These are phyloP conservation scores for Eurois occulta DNA, from an alignment of 2,888 invertebrate genomes.

Conservation along the genomic window DNA sequence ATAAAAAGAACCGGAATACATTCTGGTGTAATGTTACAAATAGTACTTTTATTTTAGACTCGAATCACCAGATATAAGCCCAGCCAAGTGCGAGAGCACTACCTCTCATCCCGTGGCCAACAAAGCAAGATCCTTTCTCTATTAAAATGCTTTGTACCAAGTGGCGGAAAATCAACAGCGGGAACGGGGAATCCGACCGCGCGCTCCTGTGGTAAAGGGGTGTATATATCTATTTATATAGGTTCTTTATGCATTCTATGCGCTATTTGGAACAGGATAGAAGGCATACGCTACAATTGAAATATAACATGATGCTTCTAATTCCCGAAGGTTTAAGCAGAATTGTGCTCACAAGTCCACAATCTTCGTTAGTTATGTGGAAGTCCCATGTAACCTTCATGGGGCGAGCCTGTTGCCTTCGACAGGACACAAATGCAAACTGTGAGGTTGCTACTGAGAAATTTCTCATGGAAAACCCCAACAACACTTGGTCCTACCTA, in stretches of 20 bases:
- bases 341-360: too few species aligned
- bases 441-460: not conserved
- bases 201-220: conserved; percentile 1
- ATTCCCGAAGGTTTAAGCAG: too few species aligned
- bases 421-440: not conserved
- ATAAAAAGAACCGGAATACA: not conserved
- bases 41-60: conserved; percentile 22
- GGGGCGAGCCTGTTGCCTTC: not conserved
- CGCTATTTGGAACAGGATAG: conserved; percentile 10
- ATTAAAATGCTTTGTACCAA: conserved; percentile 44
- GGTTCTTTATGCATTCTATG: conserved; percentile 22
- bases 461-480: not conserved
- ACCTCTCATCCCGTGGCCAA: conserved; percentile 24
- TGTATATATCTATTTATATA: not conserved
- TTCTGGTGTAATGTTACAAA: conserved; percentile 12
- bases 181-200: conserved; percentile 12
- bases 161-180: conserved; percentile 40
- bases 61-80: conserved; percentile 9
- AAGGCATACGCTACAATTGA: too few species aligned
- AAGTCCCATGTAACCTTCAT: not conserved
- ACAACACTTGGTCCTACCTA: not conserved
- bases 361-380: not conserved
- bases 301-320: too few species aligned
- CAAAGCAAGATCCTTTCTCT: conserved; percentile 43
- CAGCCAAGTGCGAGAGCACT: conserved; percentile 30